phyloP scores from a whole-genome alignment of 2,888 invertebrate species.

The Stratiomys singularior region DNA sequence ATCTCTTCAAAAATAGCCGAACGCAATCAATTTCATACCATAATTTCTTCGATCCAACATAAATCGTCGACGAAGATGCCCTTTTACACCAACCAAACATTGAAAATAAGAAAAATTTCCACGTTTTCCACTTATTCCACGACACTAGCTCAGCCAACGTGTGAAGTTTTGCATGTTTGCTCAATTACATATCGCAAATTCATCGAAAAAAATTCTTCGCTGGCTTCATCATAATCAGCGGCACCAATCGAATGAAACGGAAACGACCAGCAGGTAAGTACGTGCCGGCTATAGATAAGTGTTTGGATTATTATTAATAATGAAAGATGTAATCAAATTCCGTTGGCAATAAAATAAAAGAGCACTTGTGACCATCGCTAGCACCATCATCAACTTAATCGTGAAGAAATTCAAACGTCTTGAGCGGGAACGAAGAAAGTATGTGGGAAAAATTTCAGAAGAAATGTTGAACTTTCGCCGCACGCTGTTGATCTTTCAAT shows the following conservation, averaged over 20 bases:
- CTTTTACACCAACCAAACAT: too few relatives aligned
- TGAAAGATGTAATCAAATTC: slow-evolving; percentile 23
- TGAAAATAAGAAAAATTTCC: too few relatives aligned
- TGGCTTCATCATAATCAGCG: not conserved
- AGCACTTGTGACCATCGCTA: not conserved
- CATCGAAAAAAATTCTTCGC: slow-evolving; percentile 13
- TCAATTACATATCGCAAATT: not conserved
- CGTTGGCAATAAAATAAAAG: slow-evolving; percentile 19
- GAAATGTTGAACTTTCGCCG: not conserved
- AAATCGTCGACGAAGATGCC: too few relatives aligned
- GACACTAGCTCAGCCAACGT: not conserved
- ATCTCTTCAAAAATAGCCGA: too few relatives aligned
- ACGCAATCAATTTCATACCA: too few relatives aligned
- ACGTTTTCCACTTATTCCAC: too few relatives aligned
- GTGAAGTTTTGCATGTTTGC: not conserved
- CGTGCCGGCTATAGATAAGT: too few relatives aligned
- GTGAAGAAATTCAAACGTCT: not conserved
- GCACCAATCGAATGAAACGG: not conserved
- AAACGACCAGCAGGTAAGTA: not conserved
- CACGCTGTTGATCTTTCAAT: not conserved
- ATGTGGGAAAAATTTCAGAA: not conserved
- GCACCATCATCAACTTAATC: not conserved
- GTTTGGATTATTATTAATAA: not conserved
- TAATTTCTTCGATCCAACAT: too few relatives aligned
- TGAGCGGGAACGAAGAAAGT: not conserved